A percentile compares a stretch with the other conserved stretches of the same genome.
phyloP scores from a whole-genome alignment of 2,888 invertebrate species.

The Criorhina ranunculi region DNA sequence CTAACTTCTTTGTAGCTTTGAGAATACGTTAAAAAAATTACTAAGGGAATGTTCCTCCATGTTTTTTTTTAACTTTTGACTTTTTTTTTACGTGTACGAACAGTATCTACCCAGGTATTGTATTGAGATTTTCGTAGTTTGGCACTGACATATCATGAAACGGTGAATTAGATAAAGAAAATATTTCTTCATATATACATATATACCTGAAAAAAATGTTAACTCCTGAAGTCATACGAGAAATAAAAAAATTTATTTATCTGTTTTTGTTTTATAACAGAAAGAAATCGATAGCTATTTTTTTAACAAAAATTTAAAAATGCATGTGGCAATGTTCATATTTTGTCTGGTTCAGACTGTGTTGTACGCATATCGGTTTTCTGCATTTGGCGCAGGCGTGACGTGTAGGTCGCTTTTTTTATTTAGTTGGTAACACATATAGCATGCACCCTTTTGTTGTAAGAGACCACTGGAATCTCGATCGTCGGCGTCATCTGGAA shows the following conservation, averaged over 20 bases:
- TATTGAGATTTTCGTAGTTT: not conserved
- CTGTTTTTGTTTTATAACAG: no score
- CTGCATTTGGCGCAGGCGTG: conserved; percentile 2
- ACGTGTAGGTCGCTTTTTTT: conserved; percentile 1
- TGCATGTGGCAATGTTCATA: conserved; percentile 1
- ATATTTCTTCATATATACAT: not conserved
- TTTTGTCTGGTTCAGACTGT: conserved; percentile 6
- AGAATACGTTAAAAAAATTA: no score
- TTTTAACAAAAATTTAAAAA: not conserved
- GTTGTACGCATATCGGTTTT: conserved; percentile 8
- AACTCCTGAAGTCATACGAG: no score
- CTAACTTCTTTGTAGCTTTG: no score
- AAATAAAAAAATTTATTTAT: no score
- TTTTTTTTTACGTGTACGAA: no score
- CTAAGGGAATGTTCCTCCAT: no score
- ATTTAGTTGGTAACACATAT: conserved; percentile 1
- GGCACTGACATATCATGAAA: not conserved
- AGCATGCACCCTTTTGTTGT: conserved; percentile 6
- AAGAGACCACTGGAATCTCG: not conserved
- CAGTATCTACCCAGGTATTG: no score
- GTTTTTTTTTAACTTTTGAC: no score
- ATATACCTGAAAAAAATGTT: no score
- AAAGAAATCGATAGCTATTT: no score
- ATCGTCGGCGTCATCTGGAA: not conserved
- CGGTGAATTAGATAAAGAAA: not conserved